phyloP scores from a whole-genome alignment of 1,140 invertebrate genomes.

The Tetranychus urticae region DNA sequence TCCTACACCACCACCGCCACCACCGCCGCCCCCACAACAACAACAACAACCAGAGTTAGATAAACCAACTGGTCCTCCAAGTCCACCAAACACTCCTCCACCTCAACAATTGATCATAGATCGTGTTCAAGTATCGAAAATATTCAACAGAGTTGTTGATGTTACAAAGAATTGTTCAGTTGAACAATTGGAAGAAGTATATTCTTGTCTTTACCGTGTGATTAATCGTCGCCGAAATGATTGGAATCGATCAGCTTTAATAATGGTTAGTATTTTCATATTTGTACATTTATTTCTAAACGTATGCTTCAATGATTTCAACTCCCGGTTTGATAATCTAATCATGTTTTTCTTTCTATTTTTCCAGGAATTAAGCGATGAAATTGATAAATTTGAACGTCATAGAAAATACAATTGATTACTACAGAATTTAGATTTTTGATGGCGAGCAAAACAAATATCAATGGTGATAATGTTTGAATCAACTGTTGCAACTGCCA shows the following conservation, averaged over 20 bases:
- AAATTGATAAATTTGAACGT: background rate
- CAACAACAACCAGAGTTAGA: background rate
- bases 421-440: no score
- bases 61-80: background rate
- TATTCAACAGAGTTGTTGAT: slow-evolving; percentile 17
- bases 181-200: slow-evolving; percentile 18
- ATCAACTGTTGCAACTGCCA: no score
- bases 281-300: background rate
- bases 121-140: slow-evolving; percentile 9
- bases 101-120: background rate
- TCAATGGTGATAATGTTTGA: no score
- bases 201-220: slow-evolving; percentile 18
- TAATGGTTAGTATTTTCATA: slow-evolving; percentile 14
- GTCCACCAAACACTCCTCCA: background rate
- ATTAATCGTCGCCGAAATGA: slow-evolving; percentile 17
- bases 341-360: background rate
- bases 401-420: background rate
- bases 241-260: slow-evolving; percentile 16
- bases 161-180: slow-evolving; percentile 17
- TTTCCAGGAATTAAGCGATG: background rate
- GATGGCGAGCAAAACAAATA: no score
- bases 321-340: background rate
- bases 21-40: background rate
- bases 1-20: no score
- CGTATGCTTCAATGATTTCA: background rate